Percentiles rank a stretch among this genome's conserved stretches.
Conservation (phyloP, 1,140 invertebrate species). For the Rhyacophila brunnea region DNA sequence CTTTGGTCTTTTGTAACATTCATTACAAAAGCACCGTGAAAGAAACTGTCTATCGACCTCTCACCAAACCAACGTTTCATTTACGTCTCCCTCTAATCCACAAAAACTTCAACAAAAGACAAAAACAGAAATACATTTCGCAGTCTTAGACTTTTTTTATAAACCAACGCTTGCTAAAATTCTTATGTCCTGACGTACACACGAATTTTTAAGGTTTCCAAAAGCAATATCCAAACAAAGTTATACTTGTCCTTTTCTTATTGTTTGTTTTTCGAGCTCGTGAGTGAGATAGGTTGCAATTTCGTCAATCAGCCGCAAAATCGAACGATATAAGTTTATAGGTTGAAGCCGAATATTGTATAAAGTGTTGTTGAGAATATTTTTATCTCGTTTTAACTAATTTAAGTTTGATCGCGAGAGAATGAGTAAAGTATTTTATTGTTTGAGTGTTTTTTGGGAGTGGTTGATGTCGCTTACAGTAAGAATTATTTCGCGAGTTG, state of each 20-base stretch:
- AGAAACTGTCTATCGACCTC: slow-evolving; percentile 35
- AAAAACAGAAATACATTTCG: neutral
- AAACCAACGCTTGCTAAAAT: slow-evolving; percentile 33
- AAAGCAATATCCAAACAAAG: neutral
- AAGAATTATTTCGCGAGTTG: slow-evolving; percentile 6
- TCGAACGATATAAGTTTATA: slow-evolving; percentile 6
- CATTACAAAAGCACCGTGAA: slow-evolving; percentile 36
- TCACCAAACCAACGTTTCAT: slow-evolving; percentile 28
- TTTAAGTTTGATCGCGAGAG: too few species aligned
- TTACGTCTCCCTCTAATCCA: slow-evolving; percentile 8
- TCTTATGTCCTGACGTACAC: slow-evolving; percentile 36
- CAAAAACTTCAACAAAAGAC: neutral
- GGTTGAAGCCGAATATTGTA: neutral
- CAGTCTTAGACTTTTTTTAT: slow-evolving; percentile 2
- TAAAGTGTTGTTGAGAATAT: neutral
- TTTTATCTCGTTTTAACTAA: neutral
- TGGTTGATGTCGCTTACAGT: neutral
- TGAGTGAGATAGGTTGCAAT: neutral
- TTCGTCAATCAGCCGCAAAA: neutral
- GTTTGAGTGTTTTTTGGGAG: neutral
- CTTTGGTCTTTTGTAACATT: slow-evolving; percentile 11
- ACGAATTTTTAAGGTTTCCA: slow-evolving; percentile 22
- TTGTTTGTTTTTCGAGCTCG: neutral
- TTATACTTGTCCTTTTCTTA: slow-evolving; percentile 7
- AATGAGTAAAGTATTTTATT: too few species aligned